Base-by-base conservation (phyloP, 2,113 vertebrate species). In the Rhegmatorhina hoffmannsi region DNA sequence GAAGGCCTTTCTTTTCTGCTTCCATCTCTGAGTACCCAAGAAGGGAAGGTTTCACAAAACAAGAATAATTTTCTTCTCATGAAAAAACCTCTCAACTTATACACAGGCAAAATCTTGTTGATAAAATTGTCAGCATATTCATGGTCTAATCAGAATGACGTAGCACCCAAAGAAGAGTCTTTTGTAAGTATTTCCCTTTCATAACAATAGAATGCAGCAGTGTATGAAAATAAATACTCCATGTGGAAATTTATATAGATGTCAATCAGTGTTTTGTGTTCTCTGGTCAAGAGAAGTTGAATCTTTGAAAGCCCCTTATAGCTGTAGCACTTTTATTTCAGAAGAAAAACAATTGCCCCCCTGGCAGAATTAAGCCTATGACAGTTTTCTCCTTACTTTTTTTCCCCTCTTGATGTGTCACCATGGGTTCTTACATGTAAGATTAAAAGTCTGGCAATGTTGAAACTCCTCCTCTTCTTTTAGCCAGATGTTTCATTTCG, bases 401-500 rank as follows among this genome's bases (percentile, higher is more conserved):
- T 92, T 62, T 70, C 69, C 34, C 47, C 46, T 96, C 89, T 84
- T 74, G 28, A 50, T 94, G 16, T 81, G 67, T 93, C 44, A 43
- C 26, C 38, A 9, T 23, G 82, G 49, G 43, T 77, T 91, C 73
- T 46, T 87, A 43, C 85, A 80, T 77, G 34, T n/a, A 72, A 85
- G 38, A 36, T 82, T 78, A 74, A 70, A 95, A 92, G 44, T 24
- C 72, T 19, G 52, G 46, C 31, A 69, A 59, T 73, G 60, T 53
- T 44, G 58, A 86, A 86, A 87, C 47, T 29, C 73, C 49, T 87
- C 89, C 74, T 76, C 17, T 81, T 56, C 63, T 93, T 95, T 84
- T 84, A 90, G 34, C 58, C 84, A 89, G 69, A 95, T 94, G 75
- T 94, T 97, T 80, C 78, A 82, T 89, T 96, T 94, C 80, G 91